Conservation (phyloP, 2,797 vertebrate species). For the Sylvilagus floridanus region DNA sequence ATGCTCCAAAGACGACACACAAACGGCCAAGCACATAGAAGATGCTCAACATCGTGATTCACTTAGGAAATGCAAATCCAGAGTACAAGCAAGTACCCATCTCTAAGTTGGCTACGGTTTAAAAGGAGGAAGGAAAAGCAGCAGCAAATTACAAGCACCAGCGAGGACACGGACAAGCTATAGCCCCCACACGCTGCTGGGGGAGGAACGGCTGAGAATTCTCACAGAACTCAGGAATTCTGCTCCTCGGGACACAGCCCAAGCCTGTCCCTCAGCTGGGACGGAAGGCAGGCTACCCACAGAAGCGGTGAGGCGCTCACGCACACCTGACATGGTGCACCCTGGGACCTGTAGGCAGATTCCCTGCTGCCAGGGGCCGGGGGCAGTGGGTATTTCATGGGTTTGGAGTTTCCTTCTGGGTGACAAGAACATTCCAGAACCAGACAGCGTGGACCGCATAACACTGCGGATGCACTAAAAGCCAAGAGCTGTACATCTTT, state of each 20-base stretch:
- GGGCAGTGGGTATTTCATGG: neutral
- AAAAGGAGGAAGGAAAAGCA: neutral
- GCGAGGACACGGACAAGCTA: neutral
- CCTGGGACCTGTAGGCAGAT: neutral
- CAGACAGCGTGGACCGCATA: neutral
- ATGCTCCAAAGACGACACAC: conserved; percentile 19
- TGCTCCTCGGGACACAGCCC: neutral
- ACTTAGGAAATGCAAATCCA: conserved; percentile 10
- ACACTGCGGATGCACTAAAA: neutral
- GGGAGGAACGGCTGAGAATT: neutral
- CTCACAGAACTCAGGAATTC: neutral
- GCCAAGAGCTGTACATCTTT: neutral
- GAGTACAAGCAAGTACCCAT: neutral
- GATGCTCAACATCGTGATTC: neutral
- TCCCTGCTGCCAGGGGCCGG: neutral
- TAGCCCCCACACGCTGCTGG: neutral
- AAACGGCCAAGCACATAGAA: too few species aligned
- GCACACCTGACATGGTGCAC: too few species aligned
- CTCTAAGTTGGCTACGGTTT: neutral
- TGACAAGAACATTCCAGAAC: neutral
- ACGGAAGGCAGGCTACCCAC: too few species aligned
- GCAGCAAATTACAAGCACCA: neutral
- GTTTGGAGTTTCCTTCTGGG: neutral
- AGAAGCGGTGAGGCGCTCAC: too few species aligned
- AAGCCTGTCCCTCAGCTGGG: neutral